These are phyloP conservation scores for Endotricha flammealis DNA, from an alignment of 2,888 invertebrate species.

Conservation along the genomic window DNA sequence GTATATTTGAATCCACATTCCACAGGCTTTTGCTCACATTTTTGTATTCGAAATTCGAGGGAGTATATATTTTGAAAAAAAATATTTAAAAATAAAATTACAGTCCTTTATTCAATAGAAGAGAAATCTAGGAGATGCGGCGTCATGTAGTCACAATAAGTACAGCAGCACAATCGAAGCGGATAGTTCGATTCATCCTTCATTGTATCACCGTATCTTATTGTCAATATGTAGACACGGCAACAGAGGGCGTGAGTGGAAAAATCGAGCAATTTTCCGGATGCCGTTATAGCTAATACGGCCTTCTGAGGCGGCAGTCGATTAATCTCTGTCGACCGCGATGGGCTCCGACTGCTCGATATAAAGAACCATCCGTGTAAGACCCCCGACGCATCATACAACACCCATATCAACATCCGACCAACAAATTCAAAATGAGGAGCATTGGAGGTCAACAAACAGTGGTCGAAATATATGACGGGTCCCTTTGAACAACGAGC, in stretches of 20 bases:
- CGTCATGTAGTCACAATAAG: too few species aligned
- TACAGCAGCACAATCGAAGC: slow-evolving; percentile 22
- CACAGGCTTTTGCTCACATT: too few species aligned
- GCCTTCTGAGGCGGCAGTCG: slow-evolving; percentile 56
- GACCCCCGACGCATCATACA: slow-evolving; percentile 43
- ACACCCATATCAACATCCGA: slow-evolving; percentile 38
- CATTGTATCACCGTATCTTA: slow-evolving; percentile 47
- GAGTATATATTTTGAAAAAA: too few species aligned
- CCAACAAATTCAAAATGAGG: slow-evolving; percentile 20
- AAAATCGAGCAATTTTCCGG: slow-evolving; percentile 72
- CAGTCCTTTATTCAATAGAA: too few species aligned
- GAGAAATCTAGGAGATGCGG: too few species aligned
- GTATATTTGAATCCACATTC: too few species aligned
- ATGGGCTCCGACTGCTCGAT: slow-evolving; percentile 56
- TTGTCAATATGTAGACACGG: slow-evolving; percentile 57
- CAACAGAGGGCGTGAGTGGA: slow-evolving; percentile 59
- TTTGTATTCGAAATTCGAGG: too few species aligned
- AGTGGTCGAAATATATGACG: slow-evolving; percentile 36
- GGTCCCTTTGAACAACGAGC: slow-evolving; percentile 39
- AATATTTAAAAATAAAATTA: too few species aligned
- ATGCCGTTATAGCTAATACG: slow-evolving; percentile 72
- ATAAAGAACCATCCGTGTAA: slow-evolving; percentile 47
- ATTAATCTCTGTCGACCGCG: slow-evolving; percentile 72
- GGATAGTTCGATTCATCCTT: slow-evolving; percentile 26
- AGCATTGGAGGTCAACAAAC: slow-evolving; percentile 29